Percentiles rank a stretch among this genome's conserved stretches.
phyloP scores from a whole-genome alignment of 2,113 vertebrate genomes.

The Brachypodius melanocephalos region DNA sequence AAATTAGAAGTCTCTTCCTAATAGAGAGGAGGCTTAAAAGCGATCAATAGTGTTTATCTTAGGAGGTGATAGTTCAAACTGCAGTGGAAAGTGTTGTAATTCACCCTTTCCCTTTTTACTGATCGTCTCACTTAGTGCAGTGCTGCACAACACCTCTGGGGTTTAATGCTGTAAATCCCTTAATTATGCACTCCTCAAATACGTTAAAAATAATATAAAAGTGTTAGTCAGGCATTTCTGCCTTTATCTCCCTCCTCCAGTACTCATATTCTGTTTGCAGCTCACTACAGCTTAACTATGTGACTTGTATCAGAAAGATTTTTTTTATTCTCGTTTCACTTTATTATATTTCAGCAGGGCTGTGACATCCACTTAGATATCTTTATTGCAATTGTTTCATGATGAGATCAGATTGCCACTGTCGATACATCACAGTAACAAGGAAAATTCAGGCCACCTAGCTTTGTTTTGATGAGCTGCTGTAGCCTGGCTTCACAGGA shows the following conservation, averaged over 20 bases:
- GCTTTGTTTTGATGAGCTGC: slow-evolving; percentile 50
- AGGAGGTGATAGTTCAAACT: slow-evolving; percentile 24
- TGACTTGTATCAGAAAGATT: slow-evolving; percentile 53
- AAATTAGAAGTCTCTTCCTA: slow-evolving; percentile 42
- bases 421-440: slow-evolving; percentile 53
- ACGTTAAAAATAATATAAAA: slow-evolving; percentile 52
- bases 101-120: slow-evolving; percentile 6
- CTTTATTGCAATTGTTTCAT: slow-evolving; percentile 61
- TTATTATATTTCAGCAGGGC: slow-evolving; percentile 63
- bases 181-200: slow-evolving; percentile 55
- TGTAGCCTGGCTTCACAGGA: not conserved
- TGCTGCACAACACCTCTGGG: not conserved
- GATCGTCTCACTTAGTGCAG: slow-evolving; percentile 11
- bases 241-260: not conserved
- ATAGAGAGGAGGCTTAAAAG: slow-evolving; percentile 32
- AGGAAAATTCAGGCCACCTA: slow-evolving; percentile 20
- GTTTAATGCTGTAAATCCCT: slow-evolving; percentile 44
- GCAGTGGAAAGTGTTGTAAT: not conserved
- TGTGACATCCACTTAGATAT: slow-evolving; percentile 69
- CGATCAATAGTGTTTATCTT: slow-evolving; percentile 39
- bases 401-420: slow-evolving; percentile 59
- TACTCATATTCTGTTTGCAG: slow-evolving; percentile 46
- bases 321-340: slow-evolving; percentile 55
- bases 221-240: slow-evolving; percentile 41
- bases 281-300: slow-evolving; percentile 42